Percentiles rank a stretch among this genome's conserved stretches.
Conservation (phyloP, 92 coral and sea anemone species). For the Epizoanthus fatuus region DNA sequence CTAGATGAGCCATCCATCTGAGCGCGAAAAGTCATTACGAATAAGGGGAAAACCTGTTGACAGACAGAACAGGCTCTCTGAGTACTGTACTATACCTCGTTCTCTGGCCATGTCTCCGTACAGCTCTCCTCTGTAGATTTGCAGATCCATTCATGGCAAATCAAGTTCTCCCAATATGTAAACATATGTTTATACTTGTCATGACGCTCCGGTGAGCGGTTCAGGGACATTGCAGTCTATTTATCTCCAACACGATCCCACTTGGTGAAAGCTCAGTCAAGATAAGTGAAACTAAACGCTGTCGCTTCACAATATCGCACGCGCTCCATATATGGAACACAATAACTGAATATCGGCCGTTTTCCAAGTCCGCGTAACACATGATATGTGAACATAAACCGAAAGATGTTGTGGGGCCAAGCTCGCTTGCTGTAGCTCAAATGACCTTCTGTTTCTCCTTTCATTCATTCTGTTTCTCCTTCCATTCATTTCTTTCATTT, state of each 20-base stretch:
- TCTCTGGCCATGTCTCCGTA: not conserved
- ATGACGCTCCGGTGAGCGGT: not conserved
- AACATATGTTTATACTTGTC: not conserved
- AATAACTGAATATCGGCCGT: no score
- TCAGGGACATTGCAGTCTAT: not conserved
- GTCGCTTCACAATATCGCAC: not conserved
- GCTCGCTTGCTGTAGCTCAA: no score
- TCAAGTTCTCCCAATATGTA: not conserved
- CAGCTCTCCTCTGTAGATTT: not conserved
- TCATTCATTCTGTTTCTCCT: no score
- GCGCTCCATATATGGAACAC: no score
- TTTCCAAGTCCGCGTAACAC: no score
- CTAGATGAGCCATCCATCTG: no score
- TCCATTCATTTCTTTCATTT: no score
- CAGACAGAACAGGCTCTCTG: not conserved
- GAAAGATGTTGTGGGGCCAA: no score
- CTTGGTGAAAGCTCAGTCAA: no score
- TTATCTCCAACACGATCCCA: no score
- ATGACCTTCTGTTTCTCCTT: no score
- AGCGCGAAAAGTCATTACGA: not conserved
- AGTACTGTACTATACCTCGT: not conserved
- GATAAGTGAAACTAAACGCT: not conserved
- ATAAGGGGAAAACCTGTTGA: not conserved
- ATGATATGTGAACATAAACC: no score
- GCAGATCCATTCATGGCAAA: constrained; percentile 6